Conservation (phyloP, 2,797 vertebrate species). For the Capromys pilorides region DNA sequence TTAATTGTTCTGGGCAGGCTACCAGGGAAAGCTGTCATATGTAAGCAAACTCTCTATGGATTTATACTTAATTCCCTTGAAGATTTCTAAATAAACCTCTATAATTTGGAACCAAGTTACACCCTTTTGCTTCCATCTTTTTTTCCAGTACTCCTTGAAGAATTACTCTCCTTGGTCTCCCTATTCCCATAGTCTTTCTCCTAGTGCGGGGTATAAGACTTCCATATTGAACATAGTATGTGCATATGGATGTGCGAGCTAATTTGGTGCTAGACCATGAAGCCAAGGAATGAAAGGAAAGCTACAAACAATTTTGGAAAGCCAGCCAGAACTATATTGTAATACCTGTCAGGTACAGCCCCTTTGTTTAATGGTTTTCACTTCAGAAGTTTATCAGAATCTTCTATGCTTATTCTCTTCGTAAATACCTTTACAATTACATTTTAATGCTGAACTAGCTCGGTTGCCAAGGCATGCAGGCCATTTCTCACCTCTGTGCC, state of each 20-base stretch:
- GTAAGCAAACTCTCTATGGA: not conserved
- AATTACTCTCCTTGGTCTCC: not conserved
- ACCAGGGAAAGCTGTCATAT: not conserved
- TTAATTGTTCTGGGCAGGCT: not conserved
- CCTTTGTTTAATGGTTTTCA: not conserved
- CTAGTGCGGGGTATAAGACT: not conserved
- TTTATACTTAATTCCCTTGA: not conserved
- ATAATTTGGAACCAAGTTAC: not conserved
- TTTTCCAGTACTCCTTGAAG: not conserved
- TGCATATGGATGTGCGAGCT: accelerated
- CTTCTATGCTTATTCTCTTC: not conserved
- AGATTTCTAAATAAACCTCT: not conserved
- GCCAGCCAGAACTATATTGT: no score
- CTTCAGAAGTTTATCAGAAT: not conserved
- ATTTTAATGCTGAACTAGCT: not conserved
- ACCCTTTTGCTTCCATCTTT: not conserved
- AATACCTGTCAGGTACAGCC: not conserved
- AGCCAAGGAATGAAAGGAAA: not conserved
- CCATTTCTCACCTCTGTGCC: not conserved
- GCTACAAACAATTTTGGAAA: not conserved
- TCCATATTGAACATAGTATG: accelerated
- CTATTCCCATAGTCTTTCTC: not conserved
- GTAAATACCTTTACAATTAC: not conserved
- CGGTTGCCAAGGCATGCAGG: not conserved
- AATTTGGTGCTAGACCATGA: not conserved